Conservation (phyloP, 1,140 invertebrate genomes). For the Drosophila ercepeae region DNA sequence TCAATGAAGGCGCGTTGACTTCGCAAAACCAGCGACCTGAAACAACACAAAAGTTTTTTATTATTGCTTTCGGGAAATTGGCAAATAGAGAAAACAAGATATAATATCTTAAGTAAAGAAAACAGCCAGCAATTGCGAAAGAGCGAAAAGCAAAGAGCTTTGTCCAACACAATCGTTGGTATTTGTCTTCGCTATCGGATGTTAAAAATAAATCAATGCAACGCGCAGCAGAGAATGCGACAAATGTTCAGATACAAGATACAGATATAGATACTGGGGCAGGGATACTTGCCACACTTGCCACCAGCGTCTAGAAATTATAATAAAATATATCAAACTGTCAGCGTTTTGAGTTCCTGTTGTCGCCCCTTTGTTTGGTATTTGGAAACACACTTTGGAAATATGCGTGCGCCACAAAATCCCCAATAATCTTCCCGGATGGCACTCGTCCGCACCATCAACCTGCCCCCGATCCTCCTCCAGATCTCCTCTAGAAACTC, state of each 20-base stretch:
- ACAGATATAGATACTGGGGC: constrained; percentile 26
- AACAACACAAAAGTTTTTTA: constrained; percentile 42
- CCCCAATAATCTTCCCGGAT: constrained; percentile 71
- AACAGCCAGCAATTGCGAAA: constrained; percentile 24
- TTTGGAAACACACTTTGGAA: constrained; percentile 74
- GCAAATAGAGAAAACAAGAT: constrained; percentile 42
- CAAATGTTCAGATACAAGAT: constrained; percentile 36
- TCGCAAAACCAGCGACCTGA: constrained; percentile 82
- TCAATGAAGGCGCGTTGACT: constrained; percentile 82
- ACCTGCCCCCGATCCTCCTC: not conserved
- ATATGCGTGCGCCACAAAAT: constrained; percentile 73
- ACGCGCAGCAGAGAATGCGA: constrained; percentile 47
- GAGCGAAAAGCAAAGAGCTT: constrained; percentile 8
- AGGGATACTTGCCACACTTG: constrained; percentile 29
- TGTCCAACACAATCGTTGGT: constrained; percentile 27
- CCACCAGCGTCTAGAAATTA: constrained; percentile 55
- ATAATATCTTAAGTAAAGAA: constrained; percentile 9
- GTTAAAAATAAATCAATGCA: constrained; percentile 80
- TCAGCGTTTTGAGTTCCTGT: constrained; percentile 72
- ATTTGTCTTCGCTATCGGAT: constrained; percentile 57
- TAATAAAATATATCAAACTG: constrained; percentile 82
- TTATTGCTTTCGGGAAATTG: constrained; percentile 12
- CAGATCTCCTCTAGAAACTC: constrained; percentile 33
- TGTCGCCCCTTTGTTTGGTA: constrained; percentile 71
- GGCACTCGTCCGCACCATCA: constrained; percentile 24